Base-by-base conservation (phyloP, 92 coral and sea anemone genomes). In the Blastomussa wellsi region DNA sequence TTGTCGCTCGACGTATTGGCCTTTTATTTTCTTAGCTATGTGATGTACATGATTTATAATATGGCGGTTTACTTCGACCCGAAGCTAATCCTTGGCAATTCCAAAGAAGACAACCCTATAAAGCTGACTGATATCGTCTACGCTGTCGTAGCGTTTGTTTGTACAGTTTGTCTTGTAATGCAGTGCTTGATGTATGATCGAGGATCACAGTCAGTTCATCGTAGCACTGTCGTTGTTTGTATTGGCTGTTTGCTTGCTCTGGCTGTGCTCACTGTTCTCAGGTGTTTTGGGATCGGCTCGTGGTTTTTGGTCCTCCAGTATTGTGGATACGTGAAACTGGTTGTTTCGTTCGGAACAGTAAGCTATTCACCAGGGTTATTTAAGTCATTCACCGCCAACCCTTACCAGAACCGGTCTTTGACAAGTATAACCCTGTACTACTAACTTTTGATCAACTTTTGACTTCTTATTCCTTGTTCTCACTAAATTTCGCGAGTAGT, bases 1-100 rank as follows among this genome's bases (percentile, higher is more conserved):
- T 92, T 81, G 65, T 94, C 98, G 7, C 90, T 94, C 93, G 98
- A 94, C 89, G 88, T 91, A 95, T 84, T 90, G 5, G 80, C 92
- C 0, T 94, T 90, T 53, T 92, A 90, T 77, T 66, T 90, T 77
- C 87, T 94, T 31, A 94, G 98, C 28, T 94, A 92, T 53, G 66
- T 94, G 3, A 86, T 93, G 5, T 94, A 94, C 72, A 28, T 88
- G 89, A 90, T 92, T 28, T 94, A 94, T 86, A 94, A 94, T 62
- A 86, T 84, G 19, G 88, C 90, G 0, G 92, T 92, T 33, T 94
- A 28, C 83, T 94, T 94, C 81, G 89, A 94, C 49, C 85, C 76
- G 26, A 84, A 79, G 11, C 49, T 44, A n/a, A 44, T 94, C 51
- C 35, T 94, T 64, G 88, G 82, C 24, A 53, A 86, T 26, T 82